Base-by-base conservation (phyloP, 2,113 vertebrate genomes). In the Spea multiplicata region DNA sequence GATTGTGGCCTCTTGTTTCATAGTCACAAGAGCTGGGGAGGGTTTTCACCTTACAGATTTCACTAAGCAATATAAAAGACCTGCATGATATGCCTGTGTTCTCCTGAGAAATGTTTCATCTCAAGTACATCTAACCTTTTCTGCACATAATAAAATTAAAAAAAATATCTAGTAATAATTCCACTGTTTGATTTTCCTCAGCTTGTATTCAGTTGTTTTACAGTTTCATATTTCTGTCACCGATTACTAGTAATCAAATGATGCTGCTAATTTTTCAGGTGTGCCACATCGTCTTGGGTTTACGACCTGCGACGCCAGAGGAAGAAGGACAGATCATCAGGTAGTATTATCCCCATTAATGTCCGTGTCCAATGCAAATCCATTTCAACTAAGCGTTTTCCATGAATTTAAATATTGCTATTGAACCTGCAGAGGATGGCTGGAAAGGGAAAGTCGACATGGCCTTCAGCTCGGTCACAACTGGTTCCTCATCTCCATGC, bases 401-500 rank as follows among this genome's bases (percentile, higher is more conserved):
- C 8, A 10, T 3, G 9, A 1, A 46, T 72, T 3, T 45, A 52
- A 2, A 16, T 74, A 5, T 67, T 76, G 5, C 48, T 8, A 80
- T 65, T 73, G 80, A 75, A 17, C 81, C 0, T 84, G 4, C 83
- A 97, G 96, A 83, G 96, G 97, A 47, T 99, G 97, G 97, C 83
- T 99, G 76, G 97, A 99, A 88, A 93, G 97, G 78, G 97, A 99
- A 87, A 97, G 94, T 89, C 92, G 97, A 82, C 95, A 98, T 81
- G 97, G 97, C 44, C 93, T 99, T 10, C 96, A 97, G 82, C 90
- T 91, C 66, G 90, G 93, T 71, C 96, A 99, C 84, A 98, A 95
- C 87, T 99, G 97, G 97, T 99, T 97, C 86, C 95, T 99, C 85
- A 98, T 99, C 87, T 97, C 96, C n/a, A 95, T 95, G 89, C 93